phyloP scores from a whole-genome alignment of 2,113 vertebrate species.

The Vireo altiloquus region DNA sequence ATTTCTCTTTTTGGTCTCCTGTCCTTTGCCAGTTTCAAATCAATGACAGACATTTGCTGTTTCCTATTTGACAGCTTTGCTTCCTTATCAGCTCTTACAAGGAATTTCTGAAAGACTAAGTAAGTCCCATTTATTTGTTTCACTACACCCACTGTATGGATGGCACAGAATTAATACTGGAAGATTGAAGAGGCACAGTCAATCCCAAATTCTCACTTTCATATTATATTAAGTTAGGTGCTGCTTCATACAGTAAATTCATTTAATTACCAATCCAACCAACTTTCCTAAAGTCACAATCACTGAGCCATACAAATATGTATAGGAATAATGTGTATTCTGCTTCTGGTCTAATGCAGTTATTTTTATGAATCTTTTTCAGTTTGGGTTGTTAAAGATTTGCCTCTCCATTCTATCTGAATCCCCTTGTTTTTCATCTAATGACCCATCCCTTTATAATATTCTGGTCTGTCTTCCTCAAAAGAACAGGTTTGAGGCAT shows the following conservation, averaged over 20 bases:
- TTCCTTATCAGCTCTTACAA: not conserved
- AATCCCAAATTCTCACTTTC: not conserved
- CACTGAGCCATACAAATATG: not conserved
- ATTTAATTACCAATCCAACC: not conserved
- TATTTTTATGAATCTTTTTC: not conserved
- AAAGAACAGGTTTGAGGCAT: not conserved
- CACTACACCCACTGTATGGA: not conserved
- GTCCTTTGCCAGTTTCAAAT: not conserved
- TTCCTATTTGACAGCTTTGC: not conserved
- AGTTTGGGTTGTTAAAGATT: not conserved
- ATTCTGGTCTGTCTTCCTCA: not conserved
- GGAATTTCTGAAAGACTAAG: conserved; percentile 1
- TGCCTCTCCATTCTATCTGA: not conserved
- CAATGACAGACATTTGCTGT: not conserved
- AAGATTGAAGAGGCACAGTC: not conserved
- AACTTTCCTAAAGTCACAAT: not conserved
- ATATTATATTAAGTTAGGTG: not conserved
- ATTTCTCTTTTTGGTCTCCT: not conserved
- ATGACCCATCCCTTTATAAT: not conserved
- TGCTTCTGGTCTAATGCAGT: not conserved
- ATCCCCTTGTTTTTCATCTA: not conserved
- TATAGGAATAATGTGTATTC: not conserved
- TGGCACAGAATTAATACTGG: not conserved
- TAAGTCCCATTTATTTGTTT: not conserved
- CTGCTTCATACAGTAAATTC: not conserved